Evolutionary conservation across 2,113 vertebrate genomes (phyloP).

Genomic region (Nansenia antarctica): DNA sequence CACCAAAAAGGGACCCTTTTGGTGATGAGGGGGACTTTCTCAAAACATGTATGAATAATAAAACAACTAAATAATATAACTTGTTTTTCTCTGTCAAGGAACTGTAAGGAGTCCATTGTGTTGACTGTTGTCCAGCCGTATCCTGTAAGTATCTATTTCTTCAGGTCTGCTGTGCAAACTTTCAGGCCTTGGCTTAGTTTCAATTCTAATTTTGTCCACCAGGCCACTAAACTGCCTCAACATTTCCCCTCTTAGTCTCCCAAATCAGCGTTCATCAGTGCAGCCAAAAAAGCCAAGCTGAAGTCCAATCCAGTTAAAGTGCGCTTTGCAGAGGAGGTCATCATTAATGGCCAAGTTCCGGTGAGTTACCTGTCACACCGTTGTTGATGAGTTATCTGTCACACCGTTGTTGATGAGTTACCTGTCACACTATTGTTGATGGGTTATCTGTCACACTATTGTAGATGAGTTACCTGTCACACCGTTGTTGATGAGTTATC

Average conservation of each 20-base stretch:
- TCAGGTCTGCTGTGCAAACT: background rate
- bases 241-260: conserved; percentile 82
- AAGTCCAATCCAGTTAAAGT: conserved; percentile 99
- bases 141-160: conserved; percentile 81
- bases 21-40: background rate
- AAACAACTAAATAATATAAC: background rate
- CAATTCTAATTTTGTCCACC: background rate
- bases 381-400: background rate
- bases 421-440: background rate
- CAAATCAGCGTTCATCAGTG: conserved; percentile 98
- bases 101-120: conserved; percentile 97
- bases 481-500: too few species aligned
- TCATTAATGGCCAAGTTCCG: conserved; percentile 96
- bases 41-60: background rate
- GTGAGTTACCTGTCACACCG: conserved; percentile 71
- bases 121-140: conserved; percentile 96
- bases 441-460: background rate
- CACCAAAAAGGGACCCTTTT: too few species aligned
- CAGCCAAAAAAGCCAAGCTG: conserved; percentile 98
- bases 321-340: conserved; percentile 97
- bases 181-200: background rate
- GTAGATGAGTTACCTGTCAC: background rate
- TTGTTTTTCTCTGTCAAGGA: conserved; percentile 77
- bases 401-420: background rate
- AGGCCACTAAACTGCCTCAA: background rate